phyloP scores from a whole-genome alignment of 2,113 vertebrate genomes.

The Indri indri region DNA sequence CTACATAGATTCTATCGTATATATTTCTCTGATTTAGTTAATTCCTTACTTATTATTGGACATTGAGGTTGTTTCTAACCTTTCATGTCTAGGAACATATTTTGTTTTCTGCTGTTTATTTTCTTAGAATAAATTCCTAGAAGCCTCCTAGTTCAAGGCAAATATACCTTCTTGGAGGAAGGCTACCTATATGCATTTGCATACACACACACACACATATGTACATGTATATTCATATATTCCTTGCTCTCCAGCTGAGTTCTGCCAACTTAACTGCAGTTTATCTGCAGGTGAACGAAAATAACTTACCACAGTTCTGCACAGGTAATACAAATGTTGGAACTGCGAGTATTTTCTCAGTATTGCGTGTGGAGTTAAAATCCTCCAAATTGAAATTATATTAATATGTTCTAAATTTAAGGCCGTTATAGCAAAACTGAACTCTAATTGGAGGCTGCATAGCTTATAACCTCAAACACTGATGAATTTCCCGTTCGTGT shows the following conservation, averaged over 20 bases:
- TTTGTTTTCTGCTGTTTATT: neutral
- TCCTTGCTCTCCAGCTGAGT: neutral
- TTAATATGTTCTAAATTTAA: conserved; percentile 71
- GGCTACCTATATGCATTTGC: too few species aligned
- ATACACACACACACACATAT: neutral
- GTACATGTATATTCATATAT: too few species aligned
- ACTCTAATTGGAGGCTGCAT: neutral
- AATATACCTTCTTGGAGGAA: neutral
- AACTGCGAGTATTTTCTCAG: neutral
- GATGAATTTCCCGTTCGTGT: conserved; percentile 45
- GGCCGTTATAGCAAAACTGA: conserved; percentile 48
- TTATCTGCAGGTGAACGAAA: neutral
- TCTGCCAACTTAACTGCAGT: neutral
- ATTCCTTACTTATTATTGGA: neutral
- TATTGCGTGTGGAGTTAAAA: neutral
- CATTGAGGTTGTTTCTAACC: neutral
- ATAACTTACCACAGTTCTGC: neutral
- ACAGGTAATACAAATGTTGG: neutral
- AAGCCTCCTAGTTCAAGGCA: neutral
- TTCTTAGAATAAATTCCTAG: neutral
- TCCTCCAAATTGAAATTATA: conserved; percentile 17
- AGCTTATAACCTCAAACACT: conserved; percentile 64
- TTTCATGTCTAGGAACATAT: neutral
- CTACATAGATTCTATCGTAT: neutral
- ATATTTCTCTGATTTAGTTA: neutral